Evolutionary conservation across 2,113 vertebrate genomes (phyloP).

Genomic region (Tiliqua scincoides): DNA sequence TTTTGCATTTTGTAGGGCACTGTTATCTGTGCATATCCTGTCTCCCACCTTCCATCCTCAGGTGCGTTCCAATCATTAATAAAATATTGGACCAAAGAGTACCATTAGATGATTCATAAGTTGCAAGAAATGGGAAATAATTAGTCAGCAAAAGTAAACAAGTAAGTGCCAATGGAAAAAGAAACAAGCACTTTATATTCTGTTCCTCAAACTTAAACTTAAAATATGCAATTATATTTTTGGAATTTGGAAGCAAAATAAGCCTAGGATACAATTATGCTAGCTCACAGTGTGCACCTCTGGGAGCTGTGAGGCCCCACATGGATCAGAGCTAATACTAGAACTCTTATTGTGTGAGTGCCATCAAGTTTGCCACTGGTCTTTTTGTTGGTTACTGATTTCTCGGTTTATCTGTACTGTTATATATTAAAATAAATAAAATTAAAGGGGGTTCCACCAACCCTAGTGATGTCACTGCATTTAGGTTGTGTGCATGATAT

Average conservation of each 20-base stretch:
- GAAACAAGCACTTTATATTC: neutral
- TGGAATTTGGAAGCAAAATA: neutral
- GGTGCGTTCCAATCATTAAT: conserved; percentile 1
- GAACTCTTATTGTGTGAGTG: too few relatives aligned
- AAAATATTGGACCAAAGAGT: neutral
- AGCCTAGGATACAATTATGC: neutral
- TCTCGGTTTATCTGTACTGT: too few relatives aligned
- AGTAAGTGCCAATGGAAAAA: neutral
- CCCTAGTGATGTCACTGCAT: too few relatives aligned
- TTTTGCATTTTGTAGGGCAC: neutral
- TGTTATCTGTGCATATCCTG: neutral
- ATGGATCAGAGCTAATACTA: too few relatives aligned
- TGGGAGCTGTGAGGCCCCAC: too few relatives aligned
- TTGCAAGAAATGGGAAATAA: neutral
- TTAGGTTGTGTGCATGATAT: too few relatives aligned
- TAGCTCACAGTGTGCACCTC: neutral
- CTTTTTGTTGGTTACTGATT: too few relatives aligned
- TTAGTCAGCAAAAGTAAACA: neutral
- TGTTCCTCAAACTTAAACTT: neutral
- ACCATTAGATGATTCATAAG: neutral
- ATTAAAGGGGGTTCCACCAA: too few relatives aligned
- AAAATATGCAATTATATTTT: neutral
- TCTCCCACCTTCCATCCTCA: neutral
- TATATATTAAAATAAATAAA: too few relatives aligned
- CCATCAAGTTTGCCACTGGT: too few relatives aligned